Evolutionary conservation across 92 coral and sea anemone species (phyloP).

Genomic region (Hydrozoanthus gracilis): DNA sequence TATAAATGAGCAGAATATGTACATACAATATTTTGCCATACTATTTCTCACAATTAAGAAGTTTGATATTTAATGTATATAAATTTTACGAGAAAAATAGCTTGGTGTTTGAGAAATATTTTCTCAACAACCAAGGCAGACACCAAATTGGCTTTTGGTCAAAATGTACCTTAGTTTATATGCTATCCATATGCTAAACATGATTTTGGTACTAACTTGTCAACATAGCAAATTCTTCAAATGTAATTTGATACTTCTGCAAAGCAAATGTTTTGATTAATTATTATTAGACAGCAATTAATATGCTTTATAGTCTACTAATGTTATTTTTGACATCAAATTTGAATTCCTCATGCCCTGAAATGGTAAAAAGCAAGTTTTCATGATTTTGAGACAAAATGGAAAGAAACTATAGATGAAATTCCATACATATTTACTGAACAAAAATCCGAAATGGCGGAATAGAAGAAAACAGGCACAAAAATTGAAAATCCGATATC

Average conservation of each 20-base stretch:
- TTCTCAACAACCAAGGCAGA: conserved; percentile 43
- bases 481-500: conserved; percentile 29
- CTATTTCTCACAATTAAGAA: neutral
- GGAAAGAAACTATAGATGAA: no score
- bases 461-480: neutral
- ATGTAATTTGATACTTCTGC: conserved; percentile 44
- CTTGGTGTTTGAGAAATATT: conserved; percentile 35
- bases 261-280: neutral
- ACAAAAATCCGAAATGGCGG: conserved; percentile 31
- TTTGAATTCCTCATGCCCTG: neutral
- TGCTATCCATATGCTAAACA: conserved; percentile 48
- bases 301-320: neutral
- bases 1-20: neutral
- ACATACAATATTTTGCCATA: conserved; percentile 24
- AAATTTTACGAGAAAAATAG: neutral
- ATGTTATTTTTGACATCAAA: conserved; percentile 20
- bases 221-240: conserved; percentile 49
- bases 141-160: conserved; percentile 55
- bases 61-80: neutral
- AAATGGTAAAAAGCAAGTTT: neutral
- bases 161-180: conserved; percentile 49
- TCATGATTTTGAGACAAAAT: neutral
- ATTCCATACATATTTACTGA: conserved; percentile 24
- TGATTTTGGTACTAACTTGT: conserved; percentile 48
- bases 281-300: conserved; percentile 23